phyloP scores from a whole-genome alignment of 2,888 invertebrate genomes.

The Clanis bilineata region DNA sequence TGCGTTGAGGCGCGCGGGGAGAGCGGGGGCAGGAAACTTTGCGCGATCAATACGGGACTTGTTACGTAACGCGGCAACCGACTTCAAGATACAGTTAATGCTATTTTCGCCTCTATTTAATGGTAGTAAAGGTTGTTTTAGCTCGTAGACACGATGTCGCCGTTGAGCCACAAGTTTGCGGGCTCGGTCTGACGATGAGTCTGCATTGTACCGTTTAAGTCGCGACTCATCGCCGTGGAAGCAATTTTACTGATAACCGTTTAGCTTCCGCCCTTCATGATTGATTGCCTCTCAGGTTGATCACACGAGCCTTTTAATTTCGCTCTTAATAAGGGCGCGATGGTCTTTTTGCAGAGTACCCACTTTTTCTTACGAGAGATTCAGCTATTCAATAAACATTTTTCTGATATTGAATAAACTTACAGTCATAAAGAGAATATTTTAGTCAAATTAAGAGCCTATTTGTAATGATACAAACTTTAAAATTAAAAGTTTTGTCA shows the following conservation, averaged over 20 bases:
- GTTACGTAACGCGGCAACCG: slow-evolving; percentile 2
- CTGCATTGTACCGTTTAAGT: slow-evolving; percentile 6
- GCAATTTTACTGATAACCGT: slow-evolving; percentile 13
- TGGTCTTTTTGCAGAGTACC: neutral
- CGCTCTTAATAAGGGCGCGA: neutral
- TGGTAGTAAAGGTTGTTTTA: neutral
- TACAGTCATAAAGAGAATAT: no score
- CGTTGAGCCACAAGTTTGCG: neutral
- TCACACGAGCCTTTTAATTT: neutral
- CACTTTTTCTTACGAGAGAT: neutral
- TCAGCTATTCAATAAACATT: neutral
- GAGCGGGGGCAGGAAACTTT: neutral
- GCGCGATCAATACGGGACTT: slow-evolving; percentile 10
- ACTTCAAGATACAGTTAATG: neutral
- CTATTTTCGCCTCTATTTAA: neutral
- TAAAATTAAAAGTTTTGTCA: neutral
- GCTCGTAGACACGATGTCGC: neutral
- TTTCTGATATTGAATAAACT: no score
- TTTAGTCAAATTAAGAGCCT: no score
- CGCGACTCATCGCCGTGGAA: slow-evolving; percentile 2
- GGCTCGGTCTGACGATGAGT: neutral
- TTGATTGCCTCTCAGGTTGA: slow-evolving; percentile 5
- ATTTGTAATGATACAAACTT: neutral
- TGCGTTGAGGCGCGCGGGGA: neutral
- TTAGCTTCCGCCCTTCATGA: slow-evolving; percentile 9